Conservation (phyloP, 2,797 vertebrate genomes). For the Myiothlypis coronata region DNA sequence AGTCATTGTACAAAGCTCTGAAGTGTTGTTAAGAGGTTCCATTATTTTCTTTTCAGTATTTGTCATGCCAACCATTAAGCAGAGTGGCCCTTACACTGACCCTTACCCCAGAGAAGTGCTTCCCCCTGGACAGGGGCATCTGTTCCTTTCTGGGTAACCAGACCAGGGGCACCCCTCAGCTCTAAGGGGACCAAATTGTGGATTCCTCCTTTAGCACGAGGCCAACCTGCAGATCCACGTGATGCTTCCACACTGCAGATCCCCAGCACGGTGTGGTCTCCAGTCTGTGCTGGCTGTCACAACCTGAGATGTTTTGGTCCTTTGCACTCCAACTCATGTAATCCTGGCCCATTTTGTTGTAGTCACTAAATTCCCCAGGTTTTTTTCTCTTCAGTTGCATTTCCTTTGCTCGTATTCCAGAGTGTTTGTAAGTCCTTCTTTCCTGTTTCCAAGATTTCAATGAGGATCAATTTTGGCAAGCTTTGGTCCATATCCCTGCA, state of each 20-base stretch:
- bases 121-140: neutral
- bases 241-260: neutral
- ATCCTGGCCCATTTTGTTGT: neutral
- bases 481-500: neutral
- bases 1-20: neutral
- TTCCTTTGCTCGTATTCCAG: neutral
- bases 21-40: neutral
- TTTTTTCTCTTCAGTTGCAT: neutral
- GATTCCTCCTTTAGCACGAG: rapidly evolving
- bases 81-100: neutral
- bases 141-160: neutral
- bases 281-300: neutral
- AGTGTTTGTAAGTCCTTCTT: neutral
- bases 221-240: neutral
- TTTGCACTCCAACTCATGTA: neutral
- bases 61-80: neutral
- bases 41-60: neutral
- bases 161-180: neutral
- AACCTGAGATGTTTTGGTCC: neutral
- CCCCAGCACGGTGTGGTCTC: rapidly evolving
- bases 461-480: neutral
- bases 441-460: neutral
- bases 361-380: neutral
- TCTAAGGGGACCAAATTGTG: neutral
- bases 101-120: neutral